Conservation (phyloP, 2,113 vertebrate genomes). For the Greenwoodochromis staneri region DNA sequence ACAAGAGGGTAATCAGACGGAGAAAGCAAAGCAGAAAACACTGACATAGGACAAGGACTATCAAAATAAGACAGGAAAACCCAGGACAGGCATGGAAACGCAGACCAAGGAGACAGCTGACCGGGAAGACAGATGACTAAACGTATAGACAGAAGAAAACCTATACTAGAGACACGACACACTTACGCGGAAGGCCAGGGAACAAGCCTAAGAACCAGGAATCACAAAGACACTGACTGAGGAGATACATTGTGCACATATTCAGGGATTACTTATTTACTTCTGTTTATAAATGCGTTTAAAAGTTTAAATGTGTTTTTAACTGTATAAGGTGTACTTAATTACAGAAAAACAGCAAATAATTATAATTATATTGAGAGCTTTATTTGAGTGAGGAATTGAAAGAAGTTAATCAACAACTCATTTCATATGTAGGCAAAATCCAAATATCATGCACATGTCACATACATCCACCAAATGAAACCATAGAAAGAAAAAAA, state of each 20-base stretch:
- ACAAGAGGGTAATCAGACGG: fast-evolving
- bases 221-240: not conserved
- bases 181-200: fast-evolving
- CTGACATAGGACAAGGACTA: not conserved
- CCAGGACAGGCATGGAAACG: not conserved
- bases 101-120: not conserved
- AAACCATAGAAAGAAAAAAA: not conserved
- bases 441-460: not conserved
- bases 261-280: not conserved
- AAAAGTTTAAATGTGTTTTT: not conserved
- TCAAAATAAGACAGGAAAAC: not conserved
- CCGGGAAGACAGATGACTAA: fast-evolving
- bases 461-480: not conserved
- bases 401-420: not conserved
- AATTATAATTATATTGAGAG: not conserved
- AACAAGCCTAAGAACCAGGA: not conserved
- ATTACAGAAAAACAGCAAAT: not conserved
- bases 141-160: fast-evolving
- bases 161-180: not conserved
- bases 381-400: not conserved
- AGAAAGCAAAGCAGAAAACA: not conserved
- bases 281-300: not conserved
- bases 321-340: not conserved
- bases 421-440: not conserved
- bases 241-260: not conserved